These are phyloP conservation scores for Macrosoma leucophasiata DNA, from an alignment of 2,888 invertebrate genomes.

Conservation along the genomic window DNA sequence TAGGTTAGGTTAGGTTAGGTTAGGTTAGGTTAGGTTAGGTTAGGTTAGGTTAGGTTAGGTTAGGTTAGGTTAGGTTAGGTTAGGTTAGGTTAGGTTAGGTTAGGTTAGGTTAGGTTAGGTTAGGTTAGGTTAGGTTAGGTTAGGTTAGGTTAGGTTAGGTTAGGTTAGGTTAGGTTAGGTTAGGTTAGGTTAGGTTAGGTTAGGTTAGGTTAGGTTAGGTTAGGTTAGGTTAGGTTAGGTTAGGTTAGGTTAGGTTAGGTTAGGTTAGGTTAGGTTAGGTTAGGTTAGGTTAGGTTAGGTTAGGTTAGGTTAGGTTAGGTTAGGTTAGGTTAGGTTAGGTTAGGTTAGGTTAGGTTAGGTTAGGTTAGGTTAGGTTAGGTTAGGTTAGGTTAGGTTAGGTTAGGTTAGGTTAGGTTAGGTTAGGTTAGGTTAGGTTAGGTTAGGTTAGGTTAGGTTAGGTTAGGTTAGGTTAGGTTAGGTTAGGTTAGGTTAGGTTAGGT, in stretches of 20 bases:
- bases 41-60: constrained; percentile 7
- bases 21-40: constrained; percentile 7
- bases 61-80: constrained; percentile 7
- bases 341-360: constrained; percentile 5
- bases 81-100: constrained; percentile 8
- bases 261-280: constrained; percentile 4
- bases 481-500: constrained; percentile 14
- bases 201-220: constrained; percentile 7
- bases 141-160: constrained; percentile 4
- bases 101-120: constrained; percentile 5
- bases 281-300: constrained; percentile 5
- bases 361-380: constrained; percentile 5
- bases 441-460: constrained; percentile 15
- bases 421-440: constrained; percentile 13
- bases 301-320: constrained; percentile 6
- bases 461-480: constrained; percentile 15
- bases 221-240: constrained; percentile 7
- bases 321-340: constrained; percentile 5
- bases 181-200: constrained; percentile 4
- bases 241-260: constrained; percentile 6
- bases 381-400: constrained; percentile 6
- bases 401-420: constrained; percentile 4
- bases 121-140: constrained; percentile 6
- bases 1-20: constrained; percentile 6
- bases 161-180: constrained; percentile 5